Evolutionary conservation across 2,797 vertebrate species (phyloP).

Genomic region (Pangasius larnaudii): DNA sequence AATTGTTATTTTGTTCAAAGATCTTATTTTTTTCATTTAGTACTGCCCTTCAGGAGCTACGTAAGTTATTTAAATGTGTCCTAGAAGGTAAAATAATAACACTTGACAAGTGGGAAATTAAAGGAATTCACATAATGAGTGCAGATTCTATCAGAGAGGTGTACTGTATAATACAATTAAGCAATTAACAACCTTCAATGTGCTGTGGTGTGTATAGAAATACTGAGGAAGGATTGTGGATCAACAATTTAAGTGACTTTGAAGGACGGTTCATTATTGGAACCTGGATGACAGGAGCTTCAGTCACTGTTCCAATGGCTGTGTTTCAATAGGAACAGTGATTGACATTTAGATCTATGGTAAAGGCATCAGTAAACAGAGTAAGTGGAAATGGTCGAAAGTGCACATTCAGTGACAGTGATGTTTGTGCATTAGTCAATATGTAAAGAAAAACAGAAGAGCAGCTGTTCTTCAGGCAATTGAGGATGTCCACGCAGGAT

Average conservation of each 20-base stretch:
- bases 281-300: not conserved
- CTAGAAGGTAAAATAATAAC: no score
- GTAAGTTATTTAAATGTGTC: no score
- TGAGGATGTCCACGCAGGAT: no score
- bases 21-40: no score
- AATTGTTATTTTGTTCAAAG: no score
- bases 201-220: not conserved
- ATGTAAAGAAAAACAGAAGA: not conserved
- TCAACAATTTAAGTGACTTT: not conserved
- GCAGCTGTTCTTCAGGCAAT: not conserved
- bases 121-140: not conserved
- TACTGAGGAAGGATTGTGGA: not conserved
- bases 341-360: slow-evolving; percentile 1
- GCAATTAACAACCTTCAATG: not conserved
- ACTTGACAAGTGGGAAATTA: not conserved
- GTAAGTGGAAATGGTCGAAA: not conserved
- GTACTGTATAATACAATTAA: not conserved
- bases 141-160: not conserved
- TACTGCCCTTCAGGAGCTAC: no score
- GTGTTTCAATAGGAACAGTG: not conserved
- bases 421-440: not conserved
- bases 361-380: not conserved
- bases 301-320: not conserved
- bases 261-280: not conserved
- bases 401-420: not conserved